These are phyloP conservation scores for Dicaeum eximium DNA, from an alignment of 2,113 vertebrate genomes.

Conservation along the genomic window DNA sequence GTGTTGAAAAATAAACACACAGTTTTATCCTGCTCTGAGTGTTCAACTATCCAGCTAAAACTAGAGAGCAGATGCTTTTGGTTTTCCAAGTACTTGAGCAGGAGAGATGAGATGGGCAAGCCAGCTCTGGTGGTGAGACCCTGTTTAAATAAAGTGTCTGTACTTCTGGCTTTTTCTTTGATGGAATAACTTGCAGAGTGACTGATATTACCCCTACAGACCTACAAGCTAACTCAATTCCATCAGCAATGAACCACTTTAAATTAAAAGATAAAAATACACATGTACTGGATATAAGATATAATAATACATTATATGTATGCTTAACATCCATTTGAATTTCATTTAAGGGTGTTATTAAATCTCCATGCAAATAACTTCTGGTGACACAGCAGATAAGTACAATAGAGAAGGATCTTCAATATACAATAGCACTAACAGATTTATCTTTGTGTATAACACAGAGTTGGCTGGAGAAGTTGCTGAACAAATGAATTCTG, in stretches of 20 bases:
- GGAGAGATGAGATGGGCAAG: not conserved
- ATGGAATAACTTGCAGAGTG: not conserved
- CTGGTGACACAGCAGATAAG: not conserved
- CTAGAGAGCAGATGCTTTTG: not conserved
- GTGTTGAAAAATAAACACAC: not conserved
- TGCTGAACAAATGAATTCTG: not conserved
- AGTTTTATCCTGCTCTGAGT: not conserved
- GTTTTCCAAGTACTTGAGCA: not conserved
- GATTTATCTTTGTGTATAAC: not conserved
- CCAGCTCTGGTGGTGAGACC: not conserved
- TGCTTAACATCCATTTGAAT: not conserved
- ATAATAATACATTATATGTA: not conserved
- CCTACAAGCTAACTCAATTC: not conserved
- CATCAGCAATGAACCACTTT: not conserved
- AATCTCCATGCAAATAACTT: slow-evolving; percentile 9
- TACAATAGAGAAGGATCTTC: not conserved
- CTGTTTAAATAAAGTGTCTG: not conserved
- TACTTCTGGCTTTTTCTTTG: not conserved
- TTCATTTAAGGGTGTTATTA: not conserved
- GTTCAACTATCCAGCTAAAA: not conserved
- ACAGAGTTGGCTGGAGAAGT: not conserved
- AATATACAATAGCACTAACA: not conserved
- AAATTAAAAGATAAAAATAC: not conserved
- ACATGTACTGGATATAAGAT: not conserved
- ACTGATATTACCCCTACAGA: not conserved